phyloP scores from a whole-genome alignment of 1,140 invertebrate species.

The Conus betulinus region DNA sequence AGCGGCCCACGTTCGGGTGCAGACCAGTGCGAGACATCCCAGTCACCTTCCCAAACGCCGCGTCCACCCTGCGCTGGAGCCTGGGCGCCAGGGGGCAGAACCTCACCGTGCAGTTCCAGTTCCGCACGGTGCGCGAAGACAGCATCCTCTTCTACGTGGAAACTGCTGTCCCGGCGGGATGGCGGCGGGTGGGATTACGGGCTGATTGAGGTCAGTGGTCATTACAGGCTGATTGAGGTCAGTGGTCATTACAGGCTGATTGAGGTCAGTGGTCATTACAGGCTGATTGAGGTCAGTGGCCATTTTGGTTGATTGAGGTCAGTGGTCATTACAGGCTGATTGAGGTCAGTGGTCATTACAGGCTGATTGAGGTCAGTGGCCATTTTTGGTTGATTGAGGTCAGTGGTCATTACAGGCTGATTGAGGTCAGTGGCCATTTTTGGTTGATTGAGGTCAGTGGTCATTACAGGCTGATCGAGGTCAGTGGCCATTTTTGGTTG shows the following conservation, averaged over 20 bases:
- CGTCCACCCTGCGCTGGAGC: conserved; percentile 78
- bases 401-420: no score
- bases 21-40: conserved; percentile 90
- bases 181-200: conserved; percentile 82
- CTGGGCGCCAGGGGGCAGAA: conserved; percentile 80
- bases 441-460: no score
- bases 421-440: no score
- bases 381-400: no score
- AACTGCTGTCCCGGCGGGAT: conserved; percentile 77
- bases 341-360: no score
- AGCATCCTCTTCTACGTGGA: conserved; percentile 90
- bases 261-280: no score
- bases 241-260: background rate
- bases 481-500: conserved; percentile 69
- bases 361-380: no score
- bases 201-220: conserved; percentile 87
- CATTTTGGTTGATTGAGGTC: no score
- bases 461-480: no score
- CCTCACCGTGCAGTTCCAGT: conserved; percentile 89
- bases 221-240: background rate
- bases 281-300: no score
- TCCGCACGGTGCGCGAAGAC: conserved; percentile 88
- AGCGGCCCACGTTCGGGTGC: conserved; percentile 89
- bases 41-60: conserved; percentile 91
- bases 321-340: no score